A percentile compares a stretch with the other conserved stretches of the same genome.
Evolutionary conservation across 1,140 invertebrate species (phyloP).

Genomic region (Drosophila murphyi): DNA sequence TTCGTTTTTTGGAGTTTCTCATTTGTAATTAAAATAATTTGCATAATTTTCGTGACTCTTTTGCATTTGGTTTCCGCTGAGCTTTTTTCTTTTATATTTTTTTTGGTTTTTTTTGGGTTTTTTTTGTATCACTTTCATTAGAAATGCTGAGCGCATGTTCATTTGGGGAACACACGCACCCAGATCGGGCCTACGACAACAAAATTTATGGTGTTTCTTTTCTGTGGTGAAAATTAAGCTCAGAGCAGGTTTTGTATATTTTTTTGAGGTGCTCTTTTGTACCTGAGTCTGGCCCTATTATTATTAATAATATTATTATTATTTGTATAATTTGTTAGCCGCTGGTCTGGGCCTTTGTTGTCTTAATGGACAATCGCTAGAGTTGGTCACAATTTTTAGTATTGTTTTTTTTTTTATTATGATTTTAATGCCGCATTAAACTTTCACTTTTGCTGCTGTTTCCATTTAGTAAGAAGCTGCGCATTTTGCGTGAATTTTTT

Average conservation of each 20-base stretch:
- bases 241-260: constrained; percentile 3
- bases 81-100: constrained; percentile 9
- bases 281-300: constrained; percentile 34
- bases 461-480: constrained; percentile 67
- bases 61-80: constrained; percentile 40
- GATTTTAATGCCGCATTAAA: constrained; percentile 73
- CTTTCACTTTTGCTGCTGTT: constrained; percentile 75
- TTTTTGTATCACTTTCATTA: constrained; percentile 78
- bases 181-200: constrained; percentile 74
- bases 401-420: constrained; percentile 39
- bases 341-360: constrained; percentile 56
- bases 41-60: constrained; percentile 77
- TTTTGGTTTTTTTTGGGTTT: background rate
- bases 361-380: constrained; percentile 59
- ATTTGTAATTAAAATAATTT: constrained; percentile 83
- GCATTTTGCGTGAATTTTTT: constrained; percentile 37
- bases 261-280: constrained; percentile 22
- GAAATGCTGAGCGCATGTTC: constrained; percentile 50
- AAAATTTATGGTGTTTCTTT: constrained; percentile 62
- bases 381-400: constrained; percentile 73
- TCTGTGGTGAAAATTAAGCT: constrained; percentile 49
- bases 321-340: constrained; percentile 51
- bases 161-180: too few relatives aligned
- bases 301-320: constrained; percentile 44
- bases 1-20: constrained; percentile 59